A percentile compares a stretch with the other conserved stretches of the same genome.
Evolutionary conservation across 2,113 vertebrate species (phyloP).

Genomic region (Mellivora capensis): DNA sequence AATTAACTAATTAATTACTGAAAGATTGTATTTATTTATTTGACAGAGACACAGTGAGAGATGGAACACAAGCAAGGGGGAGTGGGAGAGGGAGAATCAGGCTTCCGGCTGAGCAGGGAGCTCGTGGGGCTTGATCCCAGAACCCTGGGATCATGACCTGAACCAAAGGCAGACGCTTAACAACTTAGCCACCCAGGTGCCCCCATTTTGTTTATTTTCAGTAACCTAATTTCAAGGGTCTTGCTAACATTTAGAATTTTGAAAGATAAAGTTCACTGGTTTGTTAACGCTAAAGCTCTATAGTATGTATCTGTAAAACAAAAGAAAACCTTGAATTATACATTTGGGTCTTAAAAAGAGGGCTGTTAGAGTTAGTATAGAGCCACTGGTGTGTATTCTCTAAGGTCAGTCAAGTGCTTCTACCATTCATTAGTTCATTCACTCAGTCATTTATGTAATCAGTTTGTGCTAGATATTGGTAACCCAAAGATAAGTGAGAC

Average conservation of each 20-base stretch:
- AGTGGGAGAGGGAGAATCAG: too few relatives aligned
- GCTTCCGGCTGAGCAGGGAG: too few relatives aligned
- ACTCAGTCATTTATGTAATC: background rate
- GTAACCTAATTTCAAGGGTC: background rate
- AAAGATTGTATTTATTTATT: too few relatives aligned
- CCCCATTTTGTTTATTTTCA: background rate
- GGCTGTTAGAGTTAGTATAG: background rate
- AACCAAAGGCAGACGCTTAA: too few relatives aligned
- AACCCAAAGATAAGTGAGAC: conserved; percentile 2
- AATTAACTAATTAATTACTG: too few relatives aligned
- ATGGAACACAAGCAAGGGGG: too few relatives aligned
- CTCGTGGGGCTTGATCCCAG: too few relatives aligned
- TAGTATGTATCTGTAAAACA: background rate
- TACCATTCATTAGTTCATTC: background rate
- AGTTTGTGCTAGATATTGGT: background rate
- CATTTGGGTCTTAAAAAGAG: background rate
- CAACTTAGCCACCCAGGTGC: too few relatives aligned
- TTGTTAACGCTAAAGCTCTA: background rate
- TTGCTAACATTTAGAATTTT: background rate
- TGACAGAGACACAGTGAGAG: too few relatives aligned
- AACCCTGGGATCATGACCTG: too few relatives aligned
- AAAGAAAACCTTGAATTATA: background rate
- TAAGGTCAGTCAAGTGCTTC: background rate
- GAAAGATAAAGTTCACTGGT: background rate
- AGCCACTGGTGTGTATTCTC: background rate